Evolutionary conservation across 2,113 vertebrate species (phyloP), one percentile per base, ranked within the genome.

Genomic region (Sapajus apella): DNA sequence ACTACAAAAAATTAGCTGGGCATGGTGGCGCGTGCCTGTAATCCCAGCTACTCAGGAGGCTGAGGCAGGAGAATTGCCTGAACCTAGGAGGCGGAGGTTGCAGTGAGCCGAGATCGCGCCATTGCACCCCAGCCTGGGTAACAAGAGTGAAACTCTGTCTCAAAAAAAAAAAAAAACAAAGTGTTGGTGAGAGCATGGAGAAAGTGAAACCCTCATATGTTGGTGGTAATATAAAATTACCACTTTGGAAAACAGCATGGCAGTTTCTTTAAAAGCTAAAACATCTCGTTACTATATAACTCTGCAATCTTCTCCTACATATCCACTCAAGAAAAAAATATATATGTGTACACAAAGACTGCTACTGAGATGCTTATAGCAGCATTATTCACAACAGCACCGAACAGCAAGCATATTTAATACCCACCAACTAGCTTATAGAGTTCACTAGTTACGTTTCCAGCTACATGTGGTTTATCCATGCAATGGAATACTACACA

Each of bases 161-260:
- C 37, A 40, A 75, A 87, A 89, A 85, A 75, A 87, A 89, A 85
- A 75, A 87, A 89, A 85, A 80, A 37, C 27, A n/a, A 94, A 91
- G 68, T 45, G 68, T 4, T 70, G 43, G 75, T 87, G n/a, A 90
- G 11, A 45, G 76, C 11, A 66, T 8, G 21, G 40, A 83, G 47
- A 70, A 92, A 84, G 32, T 1, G 8, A 43, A 96, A 81, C 17
- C 43, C 17, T 92, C 45, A 2, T 11, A 30, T 27, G 2, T 3
- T 61, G 27, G 12, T 77, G 5, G 43, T 86, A 91, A 58, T 32
- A 72, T 37, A 76, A 92, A 85, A 50, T 30, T 30, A 92, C 6
- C 32, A 47, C n/a, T 88, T 55, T 35, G 35, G 64, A 90, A 87
- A 92, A 93, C 40, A 80, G 43, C 72, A 37, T 81, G 73, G 72